Evolutionary conservation across 2,888 invertebrate genomes (phyloP).

Genomic region (Cryptosula pallasiana): DNA sequence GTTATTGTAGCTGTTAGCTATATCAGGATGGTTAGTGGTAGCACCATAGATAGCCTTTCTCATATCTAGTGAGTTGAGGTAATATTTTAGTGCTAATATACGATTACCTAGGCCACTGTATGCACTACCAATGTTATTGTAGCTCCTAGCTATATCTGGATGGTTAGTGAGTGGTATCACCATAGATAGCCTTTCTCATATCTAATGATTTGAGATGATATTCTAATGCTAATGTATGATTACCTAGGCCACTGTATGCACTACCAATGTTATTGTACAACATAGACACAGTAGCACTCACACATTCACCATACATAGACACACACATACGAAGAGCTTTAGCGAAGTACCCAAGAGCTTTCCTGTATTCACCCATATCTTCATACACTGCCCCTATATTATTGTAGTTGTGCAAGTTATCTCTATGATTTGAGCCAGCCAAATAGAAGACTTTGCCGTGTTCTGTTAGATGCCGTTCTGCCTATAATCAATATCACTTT

Average conservation of each 20-base stretch:
- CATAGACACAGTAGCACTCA: too few species aligned
- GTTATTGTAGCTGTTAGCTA: slow-evolving; percentile 1
- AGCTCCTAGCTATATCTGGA: not conserved
- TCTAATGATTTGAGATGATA: not conserved
- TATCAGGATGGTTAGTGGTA: not conserved
- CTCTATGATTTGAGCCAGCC: too few species aligned
- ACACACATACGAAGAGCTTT: too few species aligned
- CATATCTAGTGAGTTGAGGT: not conserved
- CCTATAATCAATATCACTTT: too few species aligned
- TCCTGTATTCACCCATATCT: not conserved
- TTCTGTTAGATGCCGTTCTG: too few species aligned
- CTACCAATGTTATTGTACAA: not conserved
- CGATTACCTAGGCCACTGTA: not conserved
- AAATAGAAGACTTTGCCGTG: too few species aligned
- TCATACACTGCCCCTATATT: not conserved
- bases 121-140: not conserved
- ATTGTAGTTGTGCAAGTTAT: too few species aligned
- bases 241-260: not conserved
- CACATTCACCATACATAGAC: too few species aligned
- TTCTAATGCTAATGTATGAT: not conserved
- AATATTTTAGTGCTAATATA: not conserved
- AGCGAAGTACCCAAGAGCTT: not conserved
- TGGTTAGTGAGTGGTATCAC: not conserved
- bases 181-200: not conserved
- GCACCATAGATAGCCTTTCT: not conserved